Evolutionary conservation across 1,140 invertebrate species (phyloP).

Genomic region (Aphis gossypii): DNA sequence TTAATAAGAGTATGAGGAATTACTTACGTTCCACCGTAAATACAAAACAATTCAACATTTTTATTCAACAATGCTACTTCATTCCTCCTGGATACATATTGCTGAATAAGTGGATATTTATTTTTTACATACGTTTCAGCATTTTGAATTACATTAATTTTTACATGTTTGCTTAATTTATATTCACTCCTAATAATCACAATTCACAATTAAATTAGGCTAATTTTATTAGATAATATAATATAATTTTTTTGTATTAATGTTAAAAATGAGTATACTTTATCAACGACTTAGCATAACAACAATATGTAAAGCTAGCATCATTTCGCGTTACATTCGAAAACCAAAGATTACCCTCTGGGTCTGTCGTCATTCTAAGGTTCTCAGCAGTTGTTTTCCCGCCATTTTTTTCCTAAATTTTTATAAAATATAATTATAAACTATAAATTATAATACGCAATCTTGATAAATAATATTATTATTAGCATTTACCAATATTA

Average conservation of each 20-base stretch:
- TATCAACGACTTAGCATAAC: conserved; percentile 85
- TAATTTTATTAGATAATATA: no score
- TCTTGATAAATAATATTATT: not conserved
- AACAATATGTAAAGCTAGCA: conserved; percentile 84
- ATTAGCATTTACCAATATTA: not conserved
- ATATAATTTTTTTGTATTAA: not conserved
- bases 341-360: conserved; percentile 93
- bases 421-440: not conserved
- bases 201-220: not conserved
- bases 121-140: conserved; percentile 79
- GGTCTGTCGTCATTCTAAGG: conserved; percentile 90
- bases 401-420: conserved; percentile 70
- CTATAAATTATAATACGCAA: no score
- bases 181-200: conserved; percentile 76
- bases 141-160: conserved; percentile 78
- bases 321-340: conserved; percentile 90
- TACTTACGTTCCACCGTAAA: conserved; percentile 83
- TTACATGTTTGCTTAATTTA: conserved; percentile 85
- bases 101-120: conserved; percentile 76
- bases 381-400: conserved; percentile 88
- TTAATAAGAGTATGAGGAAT: not conserved
- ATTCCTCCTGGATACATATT: conserved; percentile 86
- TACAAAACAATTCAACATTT: conserved; percentile 83
- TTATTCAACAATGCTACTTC: conserved; percentile 84
- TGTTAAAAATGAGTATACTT: conserved; percentile 61